Conservation (phyloP, 2,113 vertebrate genomes). For the Syngnathus scovelli region DNA sequence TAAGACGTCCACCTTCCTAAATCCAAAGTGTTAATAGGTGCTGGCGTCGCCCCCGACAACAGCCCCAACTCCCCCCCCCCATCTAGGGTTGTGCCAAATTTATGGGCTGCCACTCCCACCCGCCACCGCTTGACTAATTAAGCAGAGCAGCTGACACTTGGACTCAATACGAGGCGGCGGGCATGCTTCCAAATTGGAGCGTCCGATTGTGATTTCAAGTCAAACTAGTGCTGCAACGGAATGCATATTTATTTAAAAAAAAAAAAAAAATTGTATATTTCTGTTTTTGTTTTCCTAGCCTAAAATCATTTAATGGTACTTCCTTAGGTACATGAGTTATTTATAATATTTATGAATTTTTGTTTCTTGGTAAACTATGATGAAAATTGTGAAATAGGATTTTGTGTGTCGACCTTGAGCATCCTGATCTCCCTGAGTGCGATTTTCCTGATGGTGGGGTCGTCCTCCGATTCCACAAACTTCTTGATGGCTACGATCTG, state of each 20-base stretch:
- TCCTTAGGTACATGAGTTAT: neutral
- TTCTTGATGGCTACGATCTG: constrained; percentile 94
- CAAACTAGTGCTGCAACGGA: neutral
- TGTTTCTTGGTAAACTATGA: neutral
- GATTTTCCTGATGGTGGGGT: constrained; percentile 90
- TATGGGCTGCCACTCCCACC: constrained; percentile 36
- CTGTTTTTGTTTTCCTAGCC: neutral
- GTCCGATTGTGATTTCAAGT: neutral
- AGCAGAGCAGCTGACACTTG: constrained; percentile 19
- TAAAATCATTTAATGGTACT: neutral
- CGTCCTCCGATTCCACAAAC: constrained; percentile 92
- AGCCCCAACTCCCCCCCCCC: neutral
- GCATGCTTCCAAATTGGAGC: neutral
- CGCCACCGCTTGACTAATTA: constrained; percentile 45
- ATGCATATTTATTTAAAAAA: neutral
- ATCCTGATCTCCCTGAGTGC: constrained; percentile 89
- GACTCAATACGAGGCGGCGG: neutral
- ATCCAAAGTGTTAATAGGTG: constrained; percentile 29
- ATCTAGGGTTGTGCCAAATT: constrained; percentile 28
- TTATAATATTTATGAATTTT: neutral
- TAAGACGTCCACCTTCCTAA: neutral
- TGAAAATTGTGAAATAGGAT: neutral
- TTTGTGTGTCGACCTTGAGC: constrained; percentile 78
- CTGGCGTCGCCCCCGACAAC: constrained; percentile 57
- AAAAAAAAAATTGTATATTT: too few species aligned